These are phyloP conservation scores for Camponotus vicinus DNA, from an alignment of 1,140 invertebrate species.

Conservation along the genomic window DNA sequence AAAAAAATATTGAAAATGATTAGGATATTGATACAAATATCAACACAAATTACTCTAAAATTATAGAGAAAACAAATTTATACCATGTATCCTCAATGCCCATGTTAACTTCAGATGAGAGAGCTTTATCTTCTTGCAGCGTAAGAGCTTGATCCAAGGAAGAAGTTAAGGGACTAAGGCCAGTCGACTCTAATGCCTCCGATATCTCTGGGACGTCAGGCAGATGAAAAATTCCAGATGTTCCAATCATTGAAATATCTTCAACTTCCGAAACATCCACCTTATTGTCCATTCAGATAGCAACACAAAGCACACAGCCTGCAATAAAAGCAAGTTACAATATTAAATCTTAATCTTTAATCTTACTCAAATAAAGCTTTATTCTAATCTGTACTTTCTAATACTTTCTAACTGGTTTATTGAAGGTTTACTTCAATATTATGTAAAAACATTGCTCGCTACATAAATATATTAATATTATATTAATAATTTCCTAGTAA, in stretches of 20 bases:
- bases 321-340: slow-evolving; percentile 29
- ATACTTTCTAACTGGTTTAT: background rate
- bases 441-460: background rate
- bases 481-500: background rate
- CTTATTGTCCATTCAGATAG: slow-evolving; percentile 84
- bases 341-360: background rate
- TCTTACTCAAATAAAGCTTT: background rate
- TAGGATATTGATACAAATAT: background rate
- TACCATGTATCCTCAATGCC: slow-evolving; percentile 85
- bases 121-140: slow-evolving; percentile 81
- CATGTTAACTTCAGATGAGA: slow-evolving; percentile 81
- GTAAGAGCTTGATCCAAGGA: slow-evolving; percentile 83
- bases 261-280: slow-evolving; percentile 79
- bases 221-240: slow-evolving; percentile 78
- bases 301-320: slow-evolving; percentile 53
- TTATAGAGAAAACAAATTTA: background rate
- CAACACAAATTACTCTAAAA: background rate
- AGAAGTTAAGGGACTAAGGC: slow-evolving; percentile 83
- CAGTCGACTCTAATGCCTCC: slow-evolving; percentile 82
- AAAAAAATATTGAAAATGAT: background rate
- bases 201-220: slow-evolving; percentile 79
- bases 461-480: background rate
- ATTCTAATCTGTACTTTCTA: background rate
- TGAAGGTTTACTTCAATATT: background rate
- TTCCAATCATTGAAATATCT: slow-evolving; percentile 83